A percentile compares a stretch with the other conserved stretches of the same genome.
Conservation (phyloP, 2,113 vertebrate species). For the Charina bottae region DNA sequence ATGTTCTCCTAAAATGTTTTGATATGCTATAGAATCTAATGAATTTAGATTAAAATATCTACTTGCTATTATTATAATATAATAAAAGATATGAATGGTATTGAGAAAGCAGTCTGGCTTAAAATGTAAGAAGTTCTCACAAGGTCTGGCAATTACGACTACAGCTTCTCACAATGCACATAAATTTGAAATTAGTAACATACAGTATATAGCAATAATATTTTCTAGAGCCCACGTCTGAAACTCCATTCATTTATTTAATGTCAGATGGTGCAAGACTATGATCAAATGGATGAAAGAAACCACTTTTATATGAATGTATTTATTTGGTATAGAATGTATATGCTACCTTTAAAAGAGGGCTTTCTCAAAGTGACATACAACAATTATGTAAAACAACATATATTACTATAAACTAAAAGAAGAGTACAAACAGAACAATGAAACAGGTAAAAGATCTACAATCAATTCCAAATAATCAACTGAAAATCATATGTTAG, state of each 20-base stretch:
- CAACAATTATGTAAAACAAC: background rate
- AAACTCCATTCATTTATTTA: background rate
- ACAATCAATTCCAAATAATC: background rate
- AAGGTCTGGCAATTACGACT: background rate
- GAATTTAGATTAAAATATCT: background rate
- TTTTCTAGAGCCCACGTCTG: background rate
- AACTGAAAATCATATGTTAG: background rate
- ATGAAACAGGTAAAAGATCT: background rate
- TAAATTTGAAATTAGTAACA: background rate
- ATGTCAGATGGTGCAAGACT: background rate
- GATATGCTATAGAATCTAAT: background rate
- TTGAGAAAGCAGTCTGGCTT: background rate
- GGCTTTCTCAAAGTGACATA: no score
- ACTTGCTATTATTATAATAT: background rate
- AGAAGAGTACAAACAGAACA: background rate
- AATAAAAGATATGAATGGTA: background rate
- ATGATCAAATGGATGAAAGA: background rate
- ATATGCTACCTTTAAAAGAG: no score
- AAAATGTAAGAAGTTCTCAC: background rate
- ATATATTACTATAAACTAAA: background rate
- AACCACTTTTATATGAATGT: background rate
- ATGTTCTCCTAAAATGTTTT: background rate
- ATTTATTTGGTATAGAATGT: background rate
- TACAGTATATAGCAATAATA: background rate
- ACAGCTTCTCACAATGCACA: background rate